phyloP scores from a whole-genome alignment of 1,140 invertebrate genomes.

The Listronotus oregonensis region DNA sequence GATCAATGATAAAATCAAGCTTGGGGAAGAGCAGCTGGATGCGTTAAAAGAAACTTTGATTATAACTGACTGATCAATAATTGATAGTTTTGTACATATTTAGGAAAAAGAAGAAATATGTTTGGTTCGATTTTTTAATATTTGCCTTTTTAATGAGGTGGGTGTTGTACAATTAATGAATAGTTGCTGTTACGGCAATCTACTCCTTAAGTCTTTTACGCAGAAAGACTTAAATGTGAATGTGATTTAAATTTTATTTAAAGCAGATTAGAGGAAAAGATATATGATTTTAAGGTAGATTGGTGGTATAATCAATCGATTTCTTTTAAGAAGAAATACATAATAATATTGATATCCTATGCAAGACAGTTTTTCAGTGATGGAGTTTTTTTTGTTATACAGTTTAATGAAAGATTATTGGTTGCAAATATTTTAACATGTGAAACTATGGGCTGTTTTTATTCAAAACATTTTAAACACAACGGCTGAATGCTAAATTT shows the following conservation, averaged over 20 bases:
- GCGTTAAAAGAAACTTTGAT: constrained; percentile 73
- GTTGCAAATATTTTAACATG: not conserved
- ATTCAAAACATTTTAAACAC: too few species aligned
- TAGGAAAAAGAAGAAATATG: too few species aligned
- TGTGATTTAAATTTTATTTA: not conserved
- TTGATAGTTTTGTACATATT: not conserved
- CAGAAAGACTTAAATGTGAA: constrained; percentile 20
- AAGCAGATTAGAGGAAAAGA: not conserved
- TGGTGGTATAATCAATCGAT: too few species aligned
- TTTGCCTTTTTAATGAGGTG: not conserved
- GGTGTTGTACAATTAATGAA: constrained; percentile 2
- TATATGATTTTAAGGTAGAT: too few species aligned
- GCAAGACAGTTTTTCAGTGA: too few species aligned
- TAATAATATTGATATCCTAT: too few species aligned
- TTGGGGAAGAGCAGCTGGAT: constrained; percentile 82
- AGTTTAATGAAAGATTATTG: too few species aligned
- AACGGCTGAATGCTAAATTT: too few species aligned
- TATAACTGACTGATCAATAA: constrained; percentile 46
- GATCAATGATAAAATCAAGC: constrained; percentile 85
- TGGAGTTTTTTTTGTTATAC: too few species aligned
- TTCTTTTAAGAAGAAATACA: too few species aligned
- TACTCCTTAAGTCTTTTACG: constrained; percentile 9
- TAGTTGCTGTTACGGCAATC: constrained; percentile 3
- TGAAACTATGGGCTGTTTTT: not conserved
- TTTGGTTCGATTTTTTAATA: not conserved